A percentile compares a stretch with the other conserved stretches of the same genome.
Conservation (phyloP, 1,140 invertebrate species). For the Vanessa atalanta region DNA sequence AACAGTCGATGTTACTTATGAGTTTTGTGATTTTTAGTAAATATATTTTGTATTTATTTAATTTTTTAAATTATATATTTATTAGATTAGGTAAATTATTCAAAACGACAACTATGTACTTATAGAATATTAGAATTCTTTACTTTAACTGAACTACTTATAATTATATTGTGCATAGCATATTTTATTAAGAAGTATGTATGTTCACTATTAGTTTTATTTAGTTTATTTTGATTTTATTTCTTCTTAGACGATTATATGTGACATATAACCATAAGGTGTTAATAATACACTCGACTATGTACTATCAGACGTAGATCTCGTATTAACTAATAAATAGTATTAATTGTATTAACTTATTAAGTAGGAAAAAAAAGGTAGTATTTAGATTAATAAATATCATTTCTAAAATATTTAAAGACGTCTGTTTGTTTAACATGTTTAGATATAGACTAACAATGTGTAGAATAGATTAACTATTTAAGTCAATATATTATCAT, state of each 20-base stretch:
- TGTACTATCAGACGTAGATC: constrained; percentile 66
- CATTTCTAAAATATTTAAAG: constrained; percentile 78
- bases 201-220: constrained; percentile 65
- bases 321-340: constrained; percentile 76
- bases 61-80: constrained; percentile 50
- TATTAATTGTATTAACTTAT: constrained; percentile 78
- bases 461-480: constrained; percentile 78
- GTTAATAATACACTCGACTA: constrained; percentile 57
- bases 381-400: constrained; percentile 77
- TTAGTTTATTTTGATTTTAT: constrained; percentile 43
- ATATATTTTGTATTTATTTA: constrained; percentile 55
- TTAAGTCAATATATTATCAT: constrained; percentile 56
- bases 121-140: constrained; percentile 27
- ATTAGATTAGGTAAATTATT: constrained; percentile 56
- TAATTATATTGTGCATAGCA: constrained; percentile 57
- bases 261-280: constrained; percentile 59
- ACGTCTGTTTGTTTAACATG: constrained; percentile 81
- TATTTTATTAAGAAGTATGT: constrained; percentile 48
- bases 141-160: constrained; percentile 33
- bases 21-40: constrained; percentile 70
- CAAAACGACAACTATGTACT: constrained; percentile 35
- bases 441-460: constrained; percentile 80
- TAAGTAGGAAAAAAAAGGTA: constrained; percentile 67
- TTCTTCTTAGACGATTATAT: constrained; percentile 39
- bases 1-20: constrained; percentile 73